A percentile compares a stretch with the other conserved stretches of the same genome.
phyloP scores from a whole-genome alignment of 2,797 vertebrate species.

The Salarias fasciatus region DNA sequence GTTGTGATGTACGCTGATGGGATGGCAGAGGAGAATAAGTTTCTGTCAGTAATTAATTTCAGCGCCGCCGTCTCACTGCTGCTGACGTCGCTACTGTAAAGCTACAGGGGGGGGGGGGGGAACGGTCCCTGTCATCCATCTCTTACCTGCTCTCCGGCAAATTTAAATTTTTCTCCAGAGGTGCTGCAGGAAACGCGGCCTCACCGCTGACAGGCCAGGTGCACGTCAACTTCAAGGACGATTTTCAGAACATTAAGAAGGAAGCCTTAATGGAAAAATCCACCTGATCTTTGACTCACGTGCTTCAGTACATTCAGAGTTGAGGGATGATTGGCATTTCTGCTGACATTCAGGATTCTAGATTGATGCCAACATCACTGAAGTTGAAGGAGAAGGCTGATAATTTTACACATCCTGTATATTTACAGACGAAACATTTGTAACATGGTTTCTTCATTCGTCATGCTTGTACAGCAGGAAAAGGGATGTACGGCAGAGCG shows the following conservation, averaged over 20 bases:
- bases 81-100: slow-evolving; percentile 63
- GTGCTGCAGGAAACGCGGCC: slow-evolving; percentile 21
- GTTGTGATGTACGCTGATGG: slow-evolving; percentile 52
- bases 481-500: too few species aligned
- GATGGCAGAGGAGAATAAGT: slow-evolving; percentile 45
- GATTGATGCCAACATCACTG: too few species aligned
- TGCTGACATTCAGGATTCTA: too few species aligned
- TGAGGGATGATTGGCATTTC: too few species aligned
- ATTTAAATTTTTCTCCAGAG: slow-evolving; percentile 58
- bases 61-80: slow-evolving; percentile 48
- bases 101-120: slow-evolving; percentile 30
- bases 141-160: slow-evolving; percentile 64
- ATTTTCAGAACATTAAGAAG: slow-evolving; percentile 43
- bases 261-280: background rate
- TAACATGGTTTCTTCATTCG: too few species aligned
- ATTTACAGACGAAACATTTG: too few species aligned
- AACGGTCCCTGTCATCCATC: slow-evolving; percentile 57
- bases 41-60: slow-evolving; percentile 66
- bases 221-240: slow-evolving; percentile 62
- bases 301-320: too few species aligned
- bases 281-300: too few species aligned
- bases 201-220: slow-evolving; percentile 49
- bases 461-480: too few species aligned
- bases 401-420: too few species aligned
- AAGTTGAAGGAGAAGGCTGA: too few species aligned